Conservation (phyloP, 2,888 invertebrate species). For the Ptycholaimellus sp. region DNA sequence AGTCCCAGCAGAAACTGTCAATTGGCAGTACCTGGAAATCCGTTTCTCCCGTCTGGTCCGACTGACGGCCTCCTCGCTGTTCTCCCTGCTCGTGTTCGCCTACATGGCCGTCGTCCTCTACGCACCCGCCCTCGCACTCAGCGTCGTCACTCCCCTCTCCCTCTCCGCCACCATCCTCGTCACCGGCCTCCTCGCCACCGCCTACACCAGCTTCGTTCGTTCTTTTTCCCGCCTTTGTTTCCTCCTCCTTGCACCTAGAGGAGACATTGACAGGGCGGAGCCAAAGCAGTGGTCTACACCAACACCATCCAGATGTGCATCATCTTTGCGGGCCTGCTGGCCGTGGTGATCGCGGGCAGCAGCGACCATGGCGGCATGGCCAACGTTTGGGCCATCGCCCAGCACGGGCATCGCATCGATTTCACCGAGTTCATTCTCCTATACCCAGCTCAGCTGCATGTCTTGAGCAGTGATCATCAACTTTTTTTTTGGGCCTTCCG, state of each 20-base stretch:
- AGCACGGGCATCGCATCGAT: conserved; percentile 19
- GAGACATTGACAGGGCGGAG: conserved; percentile 23
- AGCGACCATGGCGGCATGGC: conserved; percentile 22
- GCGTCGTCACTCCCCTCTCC: conserved; percentile 30
- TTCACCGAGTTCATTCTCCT: conserved; percentile 28
- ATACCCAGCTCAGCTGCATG: no score
- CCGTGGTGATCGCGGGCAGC: conserved; percentile 24
- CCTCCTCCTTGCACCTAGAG: no score
- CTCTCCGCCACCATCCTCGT: conserved; percentile 18
- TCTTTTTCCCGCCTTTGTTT: background rate
- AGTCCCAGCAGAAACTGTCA: no score
- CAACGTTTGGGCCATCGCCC: conserved; percentile 20
- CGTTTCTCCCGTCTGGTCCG: conserved; percentile 54
- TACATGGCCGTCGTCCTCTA: conserved; percentile 52
- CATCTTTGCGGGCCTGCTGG: conserved; percentile 26
- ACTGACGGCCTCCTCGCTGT: conserved; percentile 52
- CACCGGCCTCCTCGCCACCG: conserved; percentile 24
- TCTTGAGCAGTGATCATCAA: no score
- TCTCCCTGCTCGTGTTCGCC: conserved; percentile 44
- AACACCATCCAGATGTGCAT: conserved; percentile 26
- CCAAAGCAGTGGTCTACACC: conserved; percentile 30
- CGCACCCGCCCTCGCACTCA: conserved; percentile 55
- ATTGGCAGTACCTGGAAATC: conserved; percentile 52
- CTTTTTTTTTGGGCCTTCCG: no score
- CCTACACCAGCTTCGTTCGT: conserved; percentile 26